Base-by-base conservation (phyloP, 2,888 invertebrate species). In the Dynastes hyllus region DNA sequence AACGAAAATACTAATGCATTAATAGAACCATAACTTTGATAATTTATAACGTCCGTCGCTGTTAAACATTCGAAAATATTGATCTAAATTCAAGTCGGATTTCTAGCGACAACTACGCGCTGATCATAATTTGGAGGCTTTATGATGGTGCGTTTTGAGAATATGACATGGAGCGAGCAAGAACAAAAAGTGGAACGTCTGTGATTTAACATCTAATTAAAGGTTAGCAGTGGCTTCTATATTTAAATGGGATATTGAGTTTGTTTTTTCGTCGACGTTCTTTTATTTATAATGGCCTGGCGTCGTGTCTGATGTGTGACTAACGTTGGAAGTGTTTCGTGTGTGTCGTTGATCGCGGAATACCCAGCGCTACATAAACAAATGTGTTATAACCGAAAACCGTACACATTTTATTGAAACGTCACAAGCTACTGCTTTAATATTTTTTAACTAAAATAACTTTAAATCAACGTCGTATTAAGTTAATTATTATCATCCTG, bases 11-110 rank as follows among this genome's bases (percentile, higher is more conserved):
- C 73, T 75, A 61, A 75, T 75, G 73, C 73, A 75, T 75, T 75
- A 75, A 75, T 63, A 75, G 73, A 75, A 75, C 61, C 73, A 75
- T 75, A 75, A 75, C 73, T 61, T 75, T 61, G 73, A 61, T 75
- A 75, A 75, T 75, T 75, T 75, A 75, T 75, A 75, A 75, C 73
- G 73, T 75, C 73, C 73, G 73, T 75, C 73, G 73, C 73, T 75
- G 73, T 75, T 75, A 75, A 75, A 75, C 73, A 75, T 61, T 75
- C 73, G 61, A 75, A 75, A 75, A 75, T 75, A 75, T 75, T 75
- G 73, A 75, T 75, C 73, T 75, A 75, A 75, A 75, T 75, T 75
- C 73, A 61, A 75, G 73, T 75, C 50, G 73, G 61, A 75, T 75
- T 61, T 75, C 73, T 75, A 75, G 73, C 73, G 73, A 75, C 73